These are phyloP conservation scores for Drosophila miranda DNA, from an alignment of 1,140 invertebrate species.

Conservation along the genomic window DNA sequence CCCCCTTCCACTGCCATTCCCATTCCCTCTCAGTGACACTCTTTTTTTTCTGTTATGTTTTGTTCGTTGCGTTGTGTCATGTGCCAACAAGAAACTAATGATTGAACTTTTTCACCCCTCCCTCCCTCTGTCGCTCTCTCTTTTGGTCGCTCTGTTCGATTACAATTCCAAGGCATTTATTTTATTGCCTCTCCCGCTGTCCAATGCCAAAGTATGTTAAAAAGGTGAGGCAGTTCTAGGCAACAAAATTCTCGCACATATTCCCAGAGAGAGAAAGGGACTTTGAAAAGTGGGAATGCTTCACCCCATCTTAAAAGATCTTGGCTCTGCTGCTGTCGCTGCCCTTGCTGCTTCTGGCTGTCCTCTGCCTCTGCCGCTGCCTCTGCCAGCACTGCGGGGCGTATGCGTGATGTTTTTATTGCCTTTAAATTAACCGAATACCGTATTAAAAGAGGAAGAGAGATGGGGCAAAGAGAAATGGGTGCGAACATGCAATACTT, in stretches of 20 bases:
- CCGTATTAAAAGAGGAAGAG: slow-evolving; percentile 6
- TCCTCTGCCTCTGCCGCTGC: too few species aligned
- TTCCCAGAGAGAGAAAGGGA: too few species aligned
- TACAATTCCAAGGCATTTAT: too few species aligned
- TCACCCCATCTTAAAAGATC: slow-evolving; percentile 44
- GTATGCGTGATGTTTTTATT: slow-evolving; percentile 80
- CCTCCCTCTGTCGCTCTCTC: background rate
- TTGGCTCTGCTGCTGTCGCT: background rate
- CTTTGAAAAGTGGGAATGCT: too few species aligned
- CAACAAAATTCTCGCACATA: too few species aligned
- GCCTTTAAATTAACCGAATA: slow-evolving; percentile 67
- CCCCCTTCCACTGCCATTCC: background rate
- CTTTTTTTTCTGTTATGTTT: slow-evolving; percentile 35
- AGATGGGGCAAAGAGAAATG: slow-evolving; percentile 23
- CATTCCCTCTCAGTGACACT: slow-evolving; percentile 17
- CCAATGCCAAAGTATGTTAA: slow-evolving; percentile 29
- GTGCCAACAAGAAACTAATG: slow-evolving; percentile 51
- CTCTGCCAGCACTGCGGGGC: slow-evolving; percentile 57
- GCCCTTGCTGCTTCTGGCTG: too few species aligned
- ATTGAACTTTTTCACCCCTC: slow-evolving; percentile 43
- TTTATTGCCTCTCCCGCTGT: slow-evolving; percentile 1
- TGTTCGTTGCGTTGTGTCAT: slow-evolving; percentile 19
- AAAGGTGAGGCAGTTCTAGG: too few species aligned
- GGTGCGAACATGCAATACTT: slow-evolving; percentile 41
- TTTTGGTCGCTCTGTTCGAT: background rate